Evolutionary conservation across 2,888 invertebrate species (phyloP).

Genomic region (Isoperla grammatica): DNA sequence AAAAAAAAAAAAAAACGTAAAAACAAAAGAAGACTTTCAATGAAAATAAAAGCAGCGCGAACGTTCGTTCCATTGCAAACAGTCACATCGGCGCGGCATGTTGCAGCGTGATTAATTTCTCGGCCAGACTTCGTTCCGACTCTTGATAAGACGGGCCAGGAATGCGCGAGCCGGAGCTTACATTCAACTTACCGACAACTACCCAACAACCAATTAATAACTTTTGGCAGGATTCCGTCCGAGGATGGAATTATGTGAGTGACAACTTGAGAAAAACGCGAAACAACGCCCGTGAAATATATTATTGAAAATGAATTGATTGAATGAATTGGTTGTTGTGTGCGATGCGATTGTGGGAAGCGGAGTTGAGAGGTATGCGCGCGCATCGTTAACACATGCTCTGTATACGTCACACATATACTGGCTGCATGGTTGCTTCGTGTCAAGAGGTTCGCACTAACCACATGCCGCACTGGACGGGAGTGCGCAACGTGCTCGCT

Average conservation of each 20-base stretch:
- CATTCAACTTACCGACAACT: background rate
- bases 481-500: too few relatives aligned
- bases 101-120: constrained; percentile 13
- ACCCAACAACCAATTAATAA: constrained; percentile 11
- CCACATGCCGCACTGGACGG: too few relatives aligned
- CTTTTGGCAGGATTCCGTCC: background rate
- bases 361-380: too few relatives aligned
- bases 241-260: background rate
- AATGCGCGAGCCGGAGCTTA: background rate
- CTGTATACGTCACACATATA: too few relatives aligned
- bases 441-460: too few relatives aligned
- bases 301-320: too few relatives aligned
- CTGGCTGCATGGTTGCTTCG: too few relatives aligned
- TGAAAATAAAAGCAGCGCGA: constrained; percentile 14
- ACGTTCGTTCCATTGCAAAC: background rate
- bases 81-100: constrained; percentile 1
- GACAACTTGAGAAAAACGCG: background rate
- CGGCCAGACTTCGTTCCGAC: constrained; percentile 1
- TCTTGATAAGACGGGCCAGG: background rate
- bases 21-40: constrained; percentile 10
- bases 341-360: too few relatives aligned
- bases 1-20: background rate
- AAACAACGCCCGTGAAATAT: too few relatives aligned
- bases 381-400: too few relatives aligned
- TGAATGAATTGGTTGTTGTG: too few relatives aligned